These are phyloP conservation scores for Phymatocera aterrima DNA, from an alignment of 2,888 invertebrate genomes.

Conservation along the genomic window DNA sequence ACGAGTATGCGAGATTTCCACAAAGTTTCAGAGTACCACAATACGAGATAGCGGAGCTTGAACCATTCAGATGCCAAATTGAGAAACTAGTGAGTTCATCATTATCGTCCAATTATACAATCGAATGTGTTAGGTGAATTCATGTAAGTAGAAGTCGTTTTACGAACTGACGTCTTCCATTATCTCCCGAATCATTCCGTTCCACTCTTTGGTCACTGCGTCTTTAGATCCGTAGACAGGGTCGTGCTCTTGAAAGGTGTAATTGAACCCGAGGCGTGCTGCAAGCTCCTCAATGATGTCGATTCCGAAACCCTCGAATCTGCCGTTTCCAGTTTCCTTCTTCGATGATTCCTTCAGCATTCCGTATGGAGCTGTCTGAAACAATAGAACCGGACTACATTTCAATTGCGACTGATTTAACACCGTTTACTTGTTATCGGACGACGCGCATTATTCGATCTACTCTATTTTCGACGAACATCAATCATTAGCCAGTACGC, in stretches of 20 bases:
- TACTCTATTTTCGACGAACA: too few relatives aligned
- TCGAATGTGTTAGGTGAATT: not conserved
- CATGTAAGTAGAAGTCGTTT: not conserved
- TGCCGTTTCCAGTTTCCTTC: constrained; percentile 90
- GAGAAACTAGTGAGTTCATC: too few relatives aligned
- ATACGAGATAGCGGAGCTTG: too few relatives aligned
- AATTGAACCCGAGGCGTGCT: constrained; percentile 90
- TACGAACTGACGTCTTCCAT: constrained; percentile 82
- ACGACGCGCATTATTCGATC: too few relatives aligned
- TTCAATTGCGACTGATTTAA: too few relatives aligned
- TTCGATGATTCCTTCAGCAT: constrained; percentile 94
- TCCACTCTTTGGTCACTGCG: constrained; percentile 91
- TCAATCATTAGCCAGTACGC: too few relatives aligned
- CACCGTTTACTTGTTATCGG: too few relatives aligned
- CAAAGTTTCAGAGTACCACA: too few relatives aligned
- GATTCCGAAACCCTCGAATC: constrained; percentile 96
- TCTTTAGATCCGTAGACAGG: constrained; percentile 90
- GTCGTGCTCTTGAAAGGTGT: constrained; percentile 90
- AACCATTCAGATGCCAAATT: too few relatives aligned
- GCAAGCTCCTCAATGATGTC: constrained; percentile 96
- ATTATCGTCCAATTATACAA: not conserved
- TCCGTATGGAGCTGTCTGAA: constrained; percentile 95
- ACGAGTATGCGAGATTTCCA: too few relatives aligned
- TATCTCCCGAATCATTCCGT: constrained; percentile 92
- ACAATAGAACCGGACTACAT: constrained; percentile 7